Conservation (phyloP, 37 sponge, comb jelly and placozoan species). For the Halichondria panicea region DNA sequence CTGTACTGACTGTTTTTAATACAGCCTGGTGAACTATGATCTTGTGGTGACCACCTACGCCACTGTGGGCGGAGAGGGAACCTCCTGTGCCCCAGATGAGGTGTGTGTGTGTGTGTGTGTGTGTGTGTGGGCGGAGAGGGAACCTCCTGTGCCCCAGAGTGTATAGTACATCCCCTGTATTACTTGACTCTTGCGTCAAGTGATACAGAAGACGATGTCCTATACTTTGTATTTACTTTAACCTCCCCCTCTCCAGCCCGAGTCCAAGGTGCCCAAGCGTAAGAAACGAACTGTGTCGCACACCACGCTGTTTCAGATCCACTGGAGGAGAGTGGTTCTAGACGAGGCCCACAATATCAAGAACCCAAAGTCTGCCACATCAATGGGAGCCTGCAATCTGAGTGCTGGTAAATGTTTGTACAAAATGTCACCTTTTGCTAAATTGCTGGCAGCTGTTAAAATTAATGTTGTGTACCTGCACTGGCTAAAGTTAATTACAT, state of each 20-base stretch:
- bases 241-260: neutral
- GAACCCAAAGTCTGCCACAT: constrained; percentile 64
- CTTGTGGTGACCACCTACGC: constrained; percentile 76
- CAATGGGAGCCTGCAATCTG: constrained; percentile 51
- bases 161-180: neutral
- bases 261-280: neutral
- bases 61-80: constrained; percentile 55
- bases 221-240: neutral
- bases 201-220: neutral
- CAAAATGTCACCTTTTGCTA: too few species aligned
- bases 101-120: constrained; percentile 8
- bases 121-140: too few species aligned
- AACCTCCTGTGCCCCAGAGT: neutral
- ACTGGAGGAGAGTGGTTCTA: constrained; percentile 74
- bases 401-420: constrained; percentile 47
- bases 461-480: neutral
- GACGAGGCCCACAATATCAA: constrained; percentile 81
- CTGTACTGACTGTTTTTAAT: neutral
- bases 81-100: neutral
- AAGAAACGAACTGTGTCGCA: neutral
- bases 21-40: constrained; percentile 54
- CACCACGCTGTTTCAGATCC: constrained; percentile 56
- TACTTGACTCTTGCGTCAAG: too few species aligned
- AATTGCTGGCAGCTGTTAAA: too few species aligned
- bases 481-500: neutral